Conservation (phyloP, 2,113 vertebrate genomes). For the Eretmochelys imbricata region DNA sequence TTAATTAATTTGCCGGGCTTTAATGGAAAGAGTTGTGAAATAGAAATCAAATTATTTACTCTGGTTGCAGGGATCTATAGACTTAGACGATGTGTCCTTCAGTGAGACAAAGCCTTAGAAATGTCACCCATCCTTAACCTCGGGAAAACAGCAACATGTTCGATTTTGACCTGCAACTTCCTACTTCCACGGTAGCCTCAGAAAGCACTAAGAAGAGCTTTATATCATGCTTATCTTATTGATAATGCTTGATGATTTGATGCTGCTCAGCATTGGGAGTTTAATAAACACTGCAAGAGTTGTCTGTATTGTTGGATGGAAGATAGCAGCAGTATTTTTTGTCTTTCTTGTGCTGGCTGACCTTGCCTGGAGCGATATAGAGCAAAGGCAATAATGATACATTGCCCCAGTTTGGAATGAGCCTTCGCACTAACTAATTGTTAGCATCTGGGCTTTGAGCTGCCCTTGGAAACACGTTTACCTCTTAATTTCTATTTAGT, state of each 20-base stretch:
- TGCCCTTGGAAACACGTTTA: slow-evolving; percentile 48
- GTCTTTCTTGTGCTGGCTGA: slow-evolving; percentile 25
- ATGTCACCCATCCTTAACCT: background rate
- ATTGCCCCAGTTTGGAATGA: slow-evolving; percentile 46
- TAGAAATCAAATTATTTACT: slow-evolving; percentile 51
- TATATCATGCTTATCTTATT: slow-evolving; percentile 21
- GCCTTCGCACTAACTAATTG: slow-evolving; percentile 29
- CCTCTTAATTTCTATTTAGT: slow-evolving; percentile 21
- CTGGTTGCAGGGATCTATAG: slow-evolving; percentile 36
- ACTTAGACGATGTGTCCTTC: slow-evolving; percentile 23
- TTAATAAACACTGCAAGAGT: slow-evolving; percentile 12
- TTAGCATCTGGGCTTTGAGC: slow-evolving; percentile 30
- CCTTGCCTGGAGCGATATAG: slow-evolving; percentile 65
- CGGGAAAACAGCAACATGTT: background rate
- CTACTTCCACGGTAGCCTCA: background rate
- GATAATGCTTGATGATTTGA: slow-evolving; percentile 21
- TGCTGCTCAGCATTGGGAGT: background rate
- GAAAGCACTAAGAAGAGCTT: background rate
- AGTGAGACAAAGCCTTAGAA: slow-evolving; percentile 10
- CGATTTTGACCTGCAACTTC: background rate
- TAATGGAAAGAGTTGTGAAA: background rate
- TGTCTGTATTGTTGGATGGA: slow-evolving; percentile 2
- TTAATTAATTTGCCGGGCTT: background rate
- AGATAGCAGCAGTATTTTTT: background rate
- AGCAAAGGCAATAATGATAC: slow-evolving; percentile 37